Evolutionary conservation across 2,888 invertebrate species (phyloP), one percentile per base, ranked within the genome.

Genomic region (Synergus japonicus): DNA sequence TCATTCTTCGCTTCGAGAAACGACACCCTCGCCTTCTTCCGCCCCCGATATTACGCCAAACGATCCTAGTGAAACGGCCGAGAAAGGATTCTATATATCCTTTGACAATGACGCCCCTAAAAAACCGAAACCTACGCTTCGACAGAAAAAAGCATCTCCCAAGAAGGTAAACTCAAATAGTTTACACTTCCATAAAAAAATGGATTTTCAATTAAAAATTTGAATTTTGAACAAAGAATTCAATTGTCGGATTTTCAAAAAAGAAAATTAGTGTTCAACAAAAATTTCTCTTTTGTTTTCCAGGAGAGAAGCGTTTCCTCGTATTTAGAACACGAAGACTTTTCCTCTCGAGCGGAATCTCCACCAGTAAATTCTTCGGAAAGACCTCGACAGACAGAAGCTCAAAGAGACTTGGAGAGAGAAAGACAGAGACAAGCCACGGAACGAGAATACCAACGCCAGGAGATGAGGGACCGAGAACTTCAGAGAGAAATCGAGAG

Each of bases 81-180:
- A 97, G 91, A 97, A 97, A 92, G 97, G 97, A 46, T 98, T 98
- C 93, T 98, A 98, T 92, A 97, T 98, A 90, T 97, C 97, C 76
- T 98, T 98, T 91, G 98, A 98, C 90, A 96, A 96, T 91, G 97
- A 97, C 79, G 95, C 96, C 87, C 97, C 97, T 18, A 97, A 97
- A 90, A 94, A 97, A 88, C 97, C 97, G 18, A 98, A 98, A 92
- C 98, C 98, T 1, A 97, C 97, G 18, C 93, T 98, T 77, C 93
- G 97, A 84, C 94, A 94, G 80, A 97, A 97, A 90, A 94, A 95
- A 80, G 93, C 93, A 54, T 97, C 97, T 8, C 97, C 97, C 0
- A 96, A 96, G 89, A 97, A 97, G 92, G 96, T 97, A 86, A 90
- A 92, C 10, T 76, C 37, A n/a, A n/a, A n/a, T n/a, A n/a, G n/a